Conservation (phyloP, 2,797 vertebrate species). For the Chiroxiphia lanceolata region DNA sequence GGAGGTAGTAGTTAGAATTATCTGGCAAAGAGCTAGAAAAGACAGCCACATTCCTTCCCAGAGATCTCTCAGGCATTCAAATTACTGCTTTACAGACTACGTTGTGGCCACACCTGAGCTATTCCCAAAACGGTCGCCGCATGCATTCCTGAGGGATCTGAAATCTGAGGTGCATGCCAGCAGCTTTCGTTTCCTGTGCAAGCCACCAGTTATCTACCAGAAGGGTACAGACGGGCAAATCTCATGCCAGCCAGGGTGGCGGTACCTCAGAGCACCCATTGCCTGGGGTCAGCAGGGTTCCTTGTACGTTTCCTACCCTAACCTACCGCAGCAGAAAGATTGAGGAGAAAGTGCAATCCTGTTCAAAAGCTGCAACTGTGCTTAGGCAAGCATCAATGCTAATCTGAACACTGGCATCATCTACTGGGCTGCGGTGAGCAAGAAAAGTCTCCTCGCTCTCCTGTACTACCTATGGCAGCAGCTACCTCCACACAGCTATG, state of each 20-base stretch:
- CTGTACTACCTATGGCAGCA: accelerated
- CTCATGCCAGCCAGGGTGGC: background rate
- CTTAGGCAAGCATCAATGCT: background rate
- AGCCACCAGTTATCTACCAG: background rate
- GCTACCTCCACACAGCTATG: accelerated
- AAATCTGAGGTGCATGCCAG: background rate
- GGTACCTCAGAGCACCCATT: background rate
- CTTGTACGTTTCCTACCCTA: background rate
- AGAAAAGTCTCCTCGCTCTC: background rate
- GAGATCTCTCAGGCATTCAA: slow-evolving; percentile 32
- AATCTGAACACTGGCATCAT: background rate
- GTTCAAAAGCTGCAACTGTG: background rate
- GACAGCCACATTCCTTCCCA: background rate
- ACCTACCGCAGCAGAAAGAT: background rate
- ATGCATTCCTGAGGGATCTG: background rate
- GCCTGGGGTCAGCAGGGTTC: background rate
- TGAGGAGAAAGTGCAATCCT: background rate
- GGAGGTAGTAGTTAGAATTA: slow-evolving; percentile 1
- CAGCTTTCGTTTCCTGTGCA: background rate
- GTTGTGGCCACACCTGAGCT: slow-evolving; percentile 3
- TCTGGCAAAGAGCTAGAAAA: background rate
- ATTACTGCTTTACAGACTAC: background rate
- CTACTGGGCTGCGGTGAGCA: background rate
- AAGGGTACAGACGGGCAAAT: accelerated
- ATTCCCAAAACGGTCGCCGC: background rate